Evolutionary conservation across 2,888 invertebrate genomes (phyloP).

Genomic region (Xestia c-nigrum): DNA sequence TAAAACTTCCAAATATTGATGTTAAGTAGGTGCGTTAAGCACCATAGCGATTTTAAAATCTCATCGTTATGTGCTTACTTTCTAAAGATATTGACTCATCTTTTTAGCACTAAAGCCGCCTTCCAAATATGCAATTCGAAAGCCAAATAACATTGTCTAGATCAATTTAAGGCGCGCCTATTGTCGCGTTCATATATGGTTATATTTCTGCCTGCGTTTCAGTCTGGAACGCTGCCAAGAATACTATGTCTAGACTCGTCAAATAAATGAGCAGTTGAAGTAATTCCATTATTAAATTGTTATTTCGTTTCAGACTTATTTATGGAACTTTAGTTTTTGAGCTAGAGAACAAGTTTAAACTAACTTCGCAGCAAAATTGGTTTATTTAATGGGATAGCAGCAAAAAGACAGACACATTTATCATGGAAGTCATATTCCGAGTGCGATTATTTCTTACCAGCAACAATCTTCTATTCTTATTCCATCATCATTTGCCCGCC

Average conservation of each 20-base stretch:
- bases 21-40: neutral
- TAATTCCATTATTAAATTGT: slow-evolving; percentile 15
- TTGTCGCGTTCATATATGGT: slow-evolving; percentile 27
- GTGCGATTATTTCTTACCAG: neutral
- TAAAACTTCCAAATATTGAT: slow-evolving; percentile 1
- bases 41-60: slow-evolving; percentile 9
- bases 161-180: slow-evolving; percentile 28
- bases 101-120: slow-evolving; percentile 1
- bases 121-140: slow-evolving; percentile 15
- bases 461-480: neutral
- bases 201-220: slow-evolving; percentile 37
- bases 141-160: slow-evolving; percentile 4
- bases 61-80: slow-evolving; percentile 11
- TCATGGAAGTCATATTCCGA: neutral
- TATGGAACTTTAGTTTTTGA: slow-evolving; percentile 3
- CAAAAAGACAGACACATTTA: neutral
- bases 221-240: slow-evolving; percentile 35
- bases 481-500: neutral
- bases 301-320: neutral
- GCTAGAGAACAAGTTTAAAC: neutral
- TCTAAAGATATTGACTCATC: slow-evolving; percentile 42
- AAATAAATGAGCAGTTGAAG: slow-evolving; percentile 28
- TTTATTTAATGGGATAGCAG: neutral
- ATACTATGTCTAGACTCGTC: slow-evolving; percentile 49
- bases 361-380: neutral